Evolutionary conservation across 2,797 vertebrate species (phyloP).

Genomic region (Ataeniobius toweri): DNA sequence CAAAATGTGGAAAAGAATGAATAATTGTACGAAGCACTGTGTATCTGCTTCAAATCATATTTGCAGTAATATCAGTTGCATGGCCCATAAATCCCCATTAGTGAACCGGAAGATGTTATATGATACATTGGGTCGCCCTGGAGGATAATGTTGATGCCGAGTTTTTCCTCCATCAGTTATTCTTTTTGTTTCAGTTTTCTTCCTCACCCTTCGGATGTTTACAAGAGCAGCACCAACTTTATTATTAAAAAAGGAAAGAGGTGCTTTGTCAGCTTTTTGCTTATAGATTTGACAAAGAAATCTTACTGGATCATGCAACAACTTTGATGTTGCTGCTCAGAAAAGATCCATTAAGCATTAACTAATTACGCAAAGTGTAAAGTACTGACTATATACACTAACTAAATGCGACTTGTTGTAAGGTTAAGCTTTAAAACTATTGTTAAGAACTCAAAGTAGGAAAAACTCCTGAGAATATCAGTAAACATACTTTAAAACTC

Average conservation of each 20-base stretch:
- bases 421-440: not conserved
- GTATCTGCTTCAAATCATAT: not conserved
- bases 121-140: not conserved
- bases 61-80: not conserved
- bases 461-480: not conserved
- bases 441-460: not conserved
- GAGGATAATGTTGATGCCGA: not conserved
- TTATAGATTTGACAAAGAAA: constrained; percentile 12
- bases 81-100: not conserved
- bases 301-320: not conserved
- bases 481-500: constrained; percentile 41
- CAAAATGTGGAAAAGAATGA: not conserved
- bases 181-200: not conserved
- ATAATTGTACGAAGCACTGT: not conserved
- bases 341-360: not conserved
- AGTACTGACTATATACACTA: not conserved
- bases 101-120: not conserved
- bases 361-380: not conserved
- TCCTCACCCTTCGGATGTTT: not conserved
- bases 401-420: not conserved
- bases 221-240: not conserved
- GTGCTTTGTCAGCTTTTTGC: not conserved
- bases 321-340: not conserved
- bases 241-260: not conserved
- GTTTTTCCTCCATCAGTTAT: not conserved